Conservation (phyloP, 2,888 invertebrate genomes). For the Ctena decussata region DNA sequence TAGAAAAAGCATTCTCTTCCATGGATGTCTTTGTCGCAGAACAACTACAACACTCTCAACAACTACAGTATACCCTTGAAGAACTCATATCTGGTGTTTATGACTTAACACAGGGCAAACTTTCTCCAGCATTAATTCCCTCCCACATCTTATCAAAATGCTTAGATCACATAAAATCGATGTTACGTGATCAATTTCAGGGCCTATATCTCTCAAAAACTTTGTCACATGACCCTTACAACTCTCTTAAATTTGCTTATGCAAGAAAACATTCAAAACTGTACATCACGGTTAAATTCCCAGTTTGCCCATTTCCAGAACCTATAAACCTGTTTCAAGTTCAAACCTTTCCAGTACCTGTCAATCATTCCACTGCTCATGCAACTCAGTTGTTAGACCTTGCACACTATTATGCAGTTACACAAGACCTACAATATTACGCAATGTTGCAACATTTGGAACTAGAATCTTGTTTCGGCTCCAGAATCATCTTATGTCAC, state of each 20-base stretch:
- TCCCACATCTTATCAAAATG: no score
- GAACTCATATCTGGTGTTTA: constrained; percentile 44
- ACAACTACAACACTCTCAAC: constrained; percentile 24
- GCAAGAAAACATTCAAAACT: constrained; percentile 30
- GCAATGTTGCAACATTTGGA: neutral
- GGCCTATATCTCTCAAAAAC: constrained; percentile 36
- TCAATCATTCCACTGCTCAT: constrained; percentile 24
- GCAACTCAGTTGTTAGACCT: constrained; percentile 35
- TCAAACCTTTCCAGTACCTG: constrained; percentile 25
- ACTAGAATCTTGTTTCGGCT: neutral
- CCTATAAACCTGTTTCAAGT: constrained; percentile 16
- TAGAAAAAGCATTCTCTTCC: constrained; percentile 14
- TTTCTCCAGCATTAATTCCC: constrained; percentile 41
- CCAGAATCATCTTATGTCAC: neutral
- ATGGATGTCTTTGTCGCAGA: constrained; percentile 16
- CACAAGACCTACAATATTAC: constrained; percentile 7
- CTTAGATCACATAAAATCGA: constrained; percentile 16
- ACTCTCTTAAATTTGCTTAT: constrained; percentile 8
- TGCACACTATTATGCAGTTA: neutral
- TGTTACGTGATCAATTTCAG: constrained; percentile 31
- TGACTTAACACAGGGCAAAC: constrained; percentile 43
- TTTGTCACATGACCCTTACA: constrained; percentile 4
- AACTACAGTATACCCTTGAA: constrained; percentile 2
- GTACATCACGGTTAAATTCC: constrained; percentile 33
- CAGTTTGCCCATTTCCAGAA: constrained; percentile 12